Conservation (phyloP, 2,797 vertebrate genomes). For the Harpagifer antarcticus region DNA sequence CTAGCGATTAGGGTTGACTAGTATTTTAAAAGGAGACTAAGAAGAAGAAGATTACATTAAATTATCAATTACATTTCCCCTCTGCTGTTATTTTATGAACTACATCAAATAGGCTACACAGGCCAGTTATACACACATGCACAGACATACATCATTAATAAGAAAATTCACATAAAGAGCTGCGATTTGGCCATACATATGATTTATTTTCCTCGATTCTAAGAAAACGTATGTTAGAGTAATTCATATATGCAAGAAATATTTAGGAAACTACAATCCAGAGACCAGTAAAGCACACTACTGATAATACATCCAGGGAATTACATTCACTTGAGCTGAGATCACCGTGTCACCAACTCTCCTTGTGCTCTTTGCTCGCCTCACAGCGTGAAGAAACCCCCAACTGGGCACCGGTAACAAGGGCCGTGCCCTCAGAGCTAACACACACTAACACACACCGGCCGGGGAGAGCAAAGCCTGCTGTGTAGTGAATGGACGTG, state of each 20-base stretch:
- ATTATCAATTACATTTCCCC: too few species aligned
- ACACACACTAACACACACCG: conserved; percentile 54
- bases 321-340: conserved; percentile 58
- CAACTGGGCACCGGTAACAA: conserved; percentile 71
- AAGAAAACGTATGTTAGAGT: not conserved
- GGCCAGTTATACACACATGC: too few species aligned
- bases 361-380: conserved; percentile 54
- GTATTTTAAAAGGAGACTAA: not conserved
- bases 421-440: conserved; percentile 57
- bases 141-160: too few species aligned
- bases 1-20: not conserved
- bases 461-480: conserved; percentile 51
- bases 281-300: not conserved
- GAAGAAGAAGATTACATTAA: too few species aligned
- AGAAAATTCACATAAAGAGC: not conserved
- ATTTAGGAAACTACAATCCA: not conserved
- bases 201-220: not conserved
- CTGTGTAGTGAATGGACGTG: conserved; percentile 58
- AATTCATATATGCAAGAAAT: not conserved
- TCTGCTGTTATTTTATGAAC: too few species aligned
- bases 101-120: too few species aligned
- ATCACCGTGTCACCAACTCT: conserved; percentile 56
- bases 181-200: too few species aligned
- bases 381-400: conserved; percentile 62
- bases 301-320: conserved; percentile 41